Evolutionary conservation across 2,113 vertebrate genomes (phyloP).

Genomic region (Neoarius graeffei): DNA sequence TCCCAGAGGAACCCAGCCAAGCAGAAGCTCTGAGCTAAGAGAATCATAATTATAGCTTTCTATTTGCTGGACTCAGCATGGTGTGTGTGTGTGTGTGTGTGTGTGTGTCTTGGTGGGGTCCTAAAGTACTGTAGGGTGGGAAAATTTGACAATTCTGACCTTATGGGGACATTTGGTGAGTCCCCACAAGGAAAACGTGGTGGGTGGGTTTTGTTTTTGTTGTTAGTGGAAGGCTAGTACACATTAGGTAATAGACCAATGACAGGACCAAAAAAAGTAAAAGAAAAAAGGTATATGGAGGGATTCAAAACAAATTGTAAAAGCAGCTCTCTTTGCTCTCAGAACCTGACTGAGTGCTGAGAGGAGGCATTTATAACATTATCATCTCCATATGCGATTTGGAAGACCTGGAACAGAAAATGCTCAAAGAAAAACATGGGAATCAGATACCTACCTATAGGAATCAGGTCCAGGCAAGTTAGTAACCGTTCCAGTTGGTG

Average conservation of each 20-base stretch:
- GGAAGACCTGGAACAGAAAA: too few relatives aligned
- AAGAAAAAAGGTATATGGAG: not conserved
- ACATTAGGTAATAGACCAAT: not conserved
- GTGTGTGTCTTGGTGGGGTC: conserved; percentile 36
- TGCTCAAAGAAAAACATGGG: too few relatives aligned
- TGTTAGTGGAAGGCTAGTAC: not conserved
- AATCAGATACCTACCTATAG: too few relatives aligned
- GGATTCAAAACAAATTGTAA: not conserved
- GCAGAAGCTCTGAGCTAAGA: conserved; percentile 57
- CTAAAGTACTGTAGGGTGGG: not conserved
- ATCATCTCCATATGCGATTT: not conserved
- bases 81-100: conserved; percentile 57
- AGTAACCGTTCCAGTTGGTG: too few relatives aligned
- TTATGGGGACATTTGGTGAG: not conserved
- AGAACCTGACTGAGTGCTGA: not conserved
- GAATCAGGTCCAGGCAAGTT: too few relatives aligned
- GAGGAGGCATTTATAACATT: not conserved
- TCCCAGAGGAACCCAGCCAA: conserved; percentile 65
- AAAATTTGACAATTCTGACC: not conserved
- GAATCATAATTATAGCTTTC: conserved; percentile 64
- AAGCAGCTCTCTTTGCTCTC: not conserved
- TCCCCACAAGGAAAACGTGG: not conserved
- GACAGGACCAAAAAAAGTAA: not conserved
- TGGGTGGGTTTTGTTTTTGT: too few relatives aligned
- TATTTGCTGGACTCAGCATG: conserved; percentile 66